A percentile compares a stretch with the other conserved stretches of the same genome.
Conservation (phyloP, 2,888 invertebrate species). For the Xanthorhoe spadicearia region DNA sequence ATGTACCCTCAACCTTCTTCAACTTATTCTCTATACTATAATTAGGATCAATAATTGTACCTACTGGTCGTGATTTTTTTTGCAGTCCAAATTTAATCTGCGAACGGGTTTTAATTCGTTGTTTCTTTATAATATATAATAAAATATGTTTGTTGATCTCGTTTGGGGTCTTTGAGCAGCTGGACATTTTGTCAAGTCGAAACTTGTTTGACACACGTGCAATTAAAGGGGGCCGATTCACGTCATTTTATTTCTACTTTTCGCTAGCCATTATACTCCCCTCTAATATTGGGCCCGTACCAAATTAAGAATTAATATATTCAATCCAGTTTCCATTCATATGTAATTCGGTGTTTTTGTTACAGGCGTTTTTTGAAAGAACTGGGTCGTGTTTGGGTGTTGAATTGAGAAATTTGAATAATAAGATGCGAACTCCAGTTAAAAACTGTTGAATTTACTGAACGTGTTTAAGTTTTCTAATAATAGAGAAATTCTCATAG, state of each 20-base stretch:
- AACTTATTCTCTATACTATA: too few species aligned
- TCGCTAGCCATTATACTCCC: conserved; percentile 75
- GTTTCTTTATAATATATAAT: conserved; percentile 33
- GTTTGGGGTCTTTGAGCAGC: conserved; percentile 49
- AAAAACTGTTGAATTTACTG: conserved; percentile 38
- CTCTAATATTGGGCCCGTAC: conserved; percentile 79
- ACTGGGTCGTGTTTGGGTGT: conserved; percentile 78
- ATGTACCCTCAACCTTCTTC: too few species aligned
- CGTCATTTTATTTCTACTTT: conserved; percentile 69
- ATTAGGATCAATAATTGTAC: too few species aligned
- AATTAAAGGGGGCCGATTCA: conserved; percentile 65
- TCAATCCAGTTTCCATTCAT: conserved; percentile 83
- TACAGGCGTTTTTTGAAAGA: conserved; percentile 71
- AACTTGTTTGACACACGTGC: conserved; percentile 72
- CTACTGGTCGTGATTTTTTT: not conserved
- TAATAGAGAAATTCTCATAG: conserved; percentile 27
- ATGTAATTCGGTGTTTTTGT: conserved; percentile 79
- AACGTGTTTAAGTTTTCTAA: conserved; percentile 35
- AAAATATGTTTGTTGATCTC: conserved; percentile 20
- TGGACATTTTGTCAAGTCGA: conserved; percentile 61
- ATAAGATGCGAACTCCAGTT: conserved; percentile 66
- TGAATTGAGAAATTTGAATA: conserved; percentile 80
- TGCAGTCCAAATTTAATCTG: conserved; percentile 12
- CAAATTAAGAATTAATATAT: conserved; percentile 81
- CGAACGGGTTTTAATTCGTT: conserved; percentile 35